These are phyloP conservation scores for Patella ulyssiponensis DNA, from an alignment of 2,888 invertebrate species.

Conservation along the genomic window DNA sequence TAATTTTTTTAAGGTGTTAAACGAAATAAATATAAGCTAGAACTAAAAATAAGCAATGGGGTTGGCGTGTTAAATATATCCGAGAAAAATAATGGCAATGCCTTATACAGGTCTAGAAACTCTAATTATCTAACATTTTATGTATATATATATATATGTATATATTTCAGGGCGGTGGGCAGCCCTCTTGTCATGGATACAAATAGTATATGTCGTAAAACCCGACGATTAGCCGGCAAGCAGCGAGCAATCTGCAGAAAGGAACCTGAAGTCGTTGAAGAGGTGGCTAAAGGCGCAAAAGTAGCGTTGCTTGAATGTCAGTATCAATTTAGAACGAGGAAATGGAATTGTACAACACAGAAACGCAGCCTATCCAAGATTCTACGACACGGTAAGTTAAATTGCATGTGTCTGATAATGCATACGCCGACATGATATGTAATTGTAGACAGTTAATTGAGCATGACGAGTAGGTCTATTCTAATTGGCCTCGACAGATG, in stretches of 20 bases:
- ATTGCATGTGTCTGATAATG: no score
- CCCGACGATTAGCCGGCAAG: constrained; percentile 82
- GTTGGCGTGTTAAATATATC: neutral
- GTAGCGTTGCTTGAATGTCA: constrained; percentile 84
- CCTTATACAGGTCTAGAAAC: neutral
- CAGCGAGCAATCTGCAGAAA: constrained; percentile 80
- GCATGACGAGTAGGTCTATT: neutral
- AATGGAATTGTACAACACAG: constrained; percentile 91
- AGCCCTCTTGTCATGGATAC: constrained; percentile 92
- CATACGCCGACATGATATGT: no score
- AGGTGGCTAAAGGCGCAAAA: constrained; percentile 85
- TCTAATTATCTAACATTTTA: constrained; percentile 1
- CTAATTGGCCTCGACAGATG: neutral
- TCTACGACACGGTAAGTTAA: constrained; percentile 83
- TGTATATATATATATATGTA: neutral
- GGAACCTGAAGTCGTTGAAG: constrained; percentile 85
- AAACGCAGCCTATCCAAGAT: constrained; percentile 87
- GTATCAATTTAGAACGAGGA: constrained; percentile 83
- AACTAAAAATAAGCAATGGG: no score
- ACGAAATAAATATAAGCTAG: no score
- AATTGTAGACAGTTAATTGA: no score
- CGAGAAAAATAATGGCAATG: no score
- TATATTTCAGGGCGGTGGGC: constrained; percentile 72
- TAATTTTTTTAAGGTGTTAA: no score
- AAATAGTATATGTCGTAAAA: constrained; percentile 89